Evolutionary conservation across 2,797 vertebrate species (phyloP).

Genomic region (Ptychobarbus kaznakovi): DNA sequence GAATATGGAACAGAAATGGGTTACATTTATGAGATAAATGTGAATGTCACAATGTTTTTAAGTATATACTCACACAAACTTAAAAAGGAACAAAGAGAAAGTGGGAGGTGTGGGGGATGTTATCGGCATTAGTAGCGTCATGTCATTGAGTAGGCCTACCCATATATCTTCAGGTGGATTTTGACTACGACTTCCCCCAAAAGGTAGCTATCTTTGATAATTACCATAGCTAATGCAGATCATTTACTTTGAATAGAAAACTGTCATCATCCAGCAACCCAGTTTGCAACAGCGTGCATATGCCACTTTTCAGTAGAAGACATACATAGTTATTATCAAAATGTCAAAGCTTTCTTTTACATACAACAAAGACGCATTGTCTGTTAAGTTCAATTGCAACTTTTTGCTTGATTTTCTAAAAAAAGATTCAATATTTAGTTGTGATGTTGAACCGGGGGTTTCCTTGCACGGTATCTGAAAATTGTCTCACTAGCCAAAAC

Average conservation of each 20-base stretch:
- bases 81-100: not conserved
- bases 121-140: not conserved
- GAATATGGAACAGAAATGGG: conserved; percentile 12
- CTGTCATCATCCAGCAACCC: not conserved
- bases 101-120: not conserved
- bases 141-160: not conserved
- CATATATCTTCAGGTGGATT: not conserved
- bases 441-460: not conserved
- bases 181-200: not conserved
- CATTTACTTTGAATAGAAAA: not conserved
- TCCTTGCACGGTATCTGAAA: not conserved
- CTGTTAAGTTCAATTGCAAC: not conserved
- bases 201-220: not conserved
- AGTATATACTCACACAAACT: not conserved
- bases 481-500: not conserved
- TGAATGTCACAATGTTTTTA: conserved; percentile 11
- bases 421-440: not conserved
- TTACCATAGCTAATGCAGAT: not conserved
- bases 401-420: not conserved
- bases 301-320: not conserved
- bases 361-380: not conserved
- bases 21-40: not conserved
- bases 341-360: conserved; percentile 10
- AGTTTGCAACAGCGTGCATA: not conserved
- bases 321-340: not conserved